phyloP scores from a whole-genome alignment of 2,888 invertebrate species.

The Caprella mutica region DNA sequence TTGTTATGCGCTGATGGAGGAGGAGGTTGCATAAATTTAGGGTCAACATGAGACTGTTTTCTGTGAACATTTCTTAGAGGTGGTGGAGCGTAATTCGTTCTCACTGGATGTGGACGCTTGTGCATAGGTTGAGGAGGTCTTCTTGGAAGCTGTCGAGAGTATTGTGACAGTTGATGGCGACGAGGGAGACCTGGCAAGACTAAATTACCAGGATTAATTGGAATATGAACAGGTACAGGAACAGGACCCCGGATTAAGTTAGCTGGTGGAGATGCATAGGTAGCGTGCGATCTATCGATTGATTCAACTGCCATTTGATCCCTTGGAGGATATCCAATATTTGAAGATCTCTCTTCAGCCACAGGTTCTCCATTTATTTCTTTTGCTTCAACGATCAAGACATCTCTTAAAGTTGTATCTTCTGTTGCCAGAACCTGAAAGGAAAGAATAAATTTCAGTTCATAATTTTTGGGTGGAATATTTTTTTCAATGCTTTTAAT shows the following conservation, averaged over 20 bases:
- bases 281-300: background rate
- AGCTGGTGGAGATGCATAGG: background rate
- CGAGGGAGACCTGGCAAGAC: conserved; percentile 19
- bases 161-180: background rate
- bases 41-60: background rate
- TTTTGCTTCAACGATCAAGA: background rate
- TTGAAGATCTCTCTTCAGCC: conserved; percentile 18
- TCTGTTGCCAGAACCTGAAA: conserved; percentile 23
- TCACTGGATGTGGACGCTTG: background rate
- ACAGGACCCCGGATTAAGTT: conserved; percentile 10
- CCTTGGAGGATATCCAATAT: background rate
- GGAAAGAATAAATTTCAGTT: background rate
- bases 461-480: too few species aligned
- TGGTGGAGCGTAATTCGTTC: background rate
- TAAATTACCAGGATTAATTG: conserved; percentile 25
- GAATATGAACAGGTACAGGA: conserved; percentile 21
- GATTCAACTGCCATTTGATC: conserved; percentile 32
- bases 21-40: conserved; percentile 8
- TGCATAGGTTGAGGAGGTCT: background rate
- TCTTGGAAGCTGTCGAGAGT: conserved; percentile 6
- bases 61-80: background rate
- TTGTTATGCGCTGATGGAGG: background rate
- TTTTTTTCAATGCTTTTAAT: too few species aligned
- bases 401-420: background rate
- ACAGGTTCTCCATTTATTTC: conserved; percentile 4